Evolutionary conservation across 2,797 vertebrate species (phyloP).

Genomic region (Sarcophilus harrisii): DNA sequence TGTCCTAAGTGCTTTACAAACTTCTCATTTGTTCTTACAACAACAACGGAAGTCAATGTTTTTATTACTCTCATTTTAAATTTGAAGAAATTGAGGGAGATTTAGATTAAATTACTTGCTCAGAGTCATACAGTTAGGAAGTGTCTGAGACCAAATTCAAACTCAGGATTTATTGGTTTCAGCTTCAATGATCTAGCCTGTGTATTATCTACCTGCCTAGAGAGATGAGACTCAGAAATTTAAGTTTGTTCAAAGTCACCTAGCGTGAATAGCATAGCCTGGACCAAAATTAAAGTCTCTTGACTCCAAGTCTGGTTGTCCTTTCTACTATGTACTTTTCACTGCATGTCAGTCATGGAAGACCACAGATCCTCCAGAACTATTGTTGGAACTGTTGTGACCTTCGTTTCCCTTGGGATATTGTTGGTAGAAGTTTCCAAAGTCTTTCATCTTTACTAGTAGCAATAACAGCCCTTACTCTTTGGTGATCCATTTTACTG

Average conservation of each 20-base stretch:
- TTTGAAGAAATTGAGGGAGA: not conserved
- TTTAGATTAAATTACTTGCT: not conserved
- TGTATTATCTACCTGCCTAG: not conserved
- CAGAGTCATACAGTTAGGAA: not conserved
- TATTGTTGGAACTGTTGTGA: not conserved
- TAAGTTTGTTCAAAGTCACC: not conserved
- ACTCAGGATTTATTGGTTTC: not conserved
- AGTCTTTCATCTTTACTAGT: not conserved
- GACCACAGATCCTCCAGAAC: conserved; percentile 8
- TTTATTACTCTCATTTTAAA: not conserved
- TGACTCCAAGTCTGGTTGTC: not conserved
- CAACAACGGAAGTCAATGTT: not conserved
- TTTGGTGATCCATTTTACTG: conserved; percentile 37
- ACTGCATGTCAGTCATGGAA: not conserved
- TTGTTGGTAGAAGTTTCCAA: not conserved
- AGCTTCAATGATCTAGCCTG: not conserved
- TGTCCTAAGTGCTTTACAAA: not conserved
- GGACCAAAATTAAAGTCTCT: not conserved
- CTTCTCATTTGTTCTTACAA: not conserved
- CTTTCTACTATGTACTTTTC: no score
- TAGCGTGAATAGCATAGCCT: not conserved
- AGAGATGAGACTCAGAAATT: not conserved
- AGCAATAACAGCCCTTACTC: not conserved
- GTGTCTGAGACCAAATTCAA: not conserved
- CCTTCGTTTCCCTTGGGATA: not conserved